phyloP scores from a whole-genome alignment of 2,888 invertebrate genomes.

The Nymphalis polychloros region DNA sequence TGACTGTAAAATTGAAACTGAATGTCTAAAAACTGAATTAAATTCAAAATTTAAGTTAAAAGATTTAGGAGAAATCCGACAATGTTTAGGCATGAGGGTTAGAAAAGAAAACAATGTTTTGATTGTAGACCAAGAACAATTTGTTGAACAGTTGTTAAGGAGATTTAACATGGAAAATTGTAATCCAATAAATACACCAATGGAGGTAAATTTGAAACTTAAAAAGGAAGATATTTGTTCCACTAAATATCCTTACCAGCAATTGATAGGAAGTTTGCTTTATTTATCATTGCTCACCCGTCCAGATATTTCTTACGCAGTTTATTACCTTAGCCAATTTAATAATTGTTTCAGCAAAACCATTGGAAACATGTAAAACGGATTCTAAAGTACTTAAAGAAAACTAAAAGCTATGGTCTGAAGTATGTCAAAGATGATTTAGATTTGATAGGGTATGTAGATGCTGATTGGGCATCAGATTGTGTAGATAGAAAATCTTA shows the following conservation, averaged over 20 bases:
- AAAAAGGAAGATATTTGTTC: slow-evolving; percentile 17
- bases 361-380: slow-evolving; percentile 6
- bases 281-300: background rate
- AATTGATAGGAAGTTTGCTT: slow-evolving; percentile 3
- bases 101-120: too few species aligned
- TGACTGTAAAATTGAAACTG: too few species aligned
- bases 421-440: background rate
- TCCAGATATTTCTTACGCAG: slow-evolving; percentile 3
- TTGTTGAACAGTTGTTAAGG: too few species aligned
- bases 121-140: too few species aligned
- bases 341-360: slow-evolving; percentile 1
- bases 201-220: slow-evolving; percentile 37
- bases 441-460: slow-evolving; percentile 1
- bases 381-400: background rate
- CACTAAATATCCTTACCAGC: background rate
- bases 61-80: too few species aligned
- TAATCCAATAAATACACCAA: slow-evolving; percentile 24
- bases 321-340: slow-evolving; percentile 8
- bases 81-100: too few species aligned
- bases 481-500: background rate
- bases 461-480: slow-evolving; percentile 6
- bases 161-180: too few species aligned
- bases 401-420: background rate
- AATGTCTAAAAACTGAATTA: too few species aligned
- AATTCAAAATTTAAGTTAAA: too few species aligned